Evolutionary conservation across 1,140 invertebrate species (phyloP), one percentile per base, ranked within the genome.

Genomic region (Lepidurus packardi): DNA sequence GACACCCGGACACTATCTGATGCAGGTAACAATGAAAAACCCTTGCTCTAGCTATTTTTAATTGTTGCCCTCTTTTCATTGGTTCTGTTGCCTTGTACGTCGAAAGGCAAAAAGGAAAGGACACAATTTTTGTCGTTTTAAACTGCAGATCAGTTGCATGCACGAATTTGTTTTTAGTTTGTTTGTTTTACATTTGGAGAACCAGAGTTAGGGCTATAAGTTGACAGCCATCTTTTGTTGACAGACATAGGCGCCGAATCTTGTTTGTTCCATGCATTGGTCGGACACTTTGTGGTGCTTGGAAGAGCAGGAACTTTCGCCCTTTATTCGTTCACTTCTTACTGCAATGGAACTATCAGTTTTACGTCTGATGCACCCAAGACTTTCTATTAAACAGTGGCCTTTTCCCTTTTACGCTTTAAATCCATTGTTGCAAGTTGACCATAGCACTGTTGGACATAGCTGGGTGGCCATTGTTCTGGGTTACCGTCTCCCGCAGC

Each of bases 1-100:
- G 53, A 65, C 53, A 65, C 53, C 53, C 53, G 53, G 53, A 65
- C 53, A 65, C 53, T 65, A 65, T 65, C 53, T 65, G 53, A 65
- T 65, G 53, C 53, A 65, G 53, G 53, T 65, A 65, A 65, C 53
- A 65, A 21, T 21, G 53, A 65, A 21, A 65, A 21, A 65, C 3
- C 34, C 53, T 9, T 65, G 53, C n/a, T 65, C 16, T 65, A 21
- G 53, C 53, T 65, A 16, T 65, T 21, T 65, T 65, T 21, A n/a
- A 34, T 34, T 34, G 34, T 34, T 4, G 34, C 3, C 34, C 34
- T 0, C 34, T 65, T 65, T 13, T 65, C 7, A 65, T 65, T 13
- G 21, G 53, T 65, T 21, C 21, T 0, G 16, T 65, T 16, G 53
- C 53, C 53, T 65, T 65, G n/a, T 65, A 65, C 4, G n/a, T 13